These are phyloP conservation scores for Micrasema minimum DNA, from an alignment of 1,140 invertebrate species.

Conservation along the genomic window DNA sequence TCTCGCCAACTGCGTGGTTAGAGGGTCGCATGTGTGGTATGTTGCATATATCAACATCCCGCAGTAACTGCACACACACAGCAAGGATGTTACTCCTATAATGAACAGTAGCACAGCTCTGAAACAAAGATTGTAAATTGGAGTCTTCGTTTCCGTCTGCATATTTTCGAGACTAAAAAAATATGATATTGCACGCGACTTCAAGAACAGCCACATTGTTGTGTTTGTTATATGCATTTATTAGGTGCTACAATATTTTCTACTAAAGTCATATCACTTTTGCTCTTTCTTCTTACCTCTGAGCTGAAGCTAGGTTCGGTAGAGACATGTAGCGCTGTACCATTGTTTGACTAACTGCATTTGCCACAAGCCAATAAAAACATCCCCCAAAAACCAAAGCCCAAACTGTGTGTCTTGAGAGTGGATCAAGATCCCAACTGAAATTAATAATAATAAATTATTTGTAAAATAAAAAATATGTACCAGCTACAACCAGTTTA, in stretches of 20 bases:
- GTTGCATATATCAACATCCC: constrained; percentile 84
- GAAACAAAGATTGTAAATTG: too few species aligned
- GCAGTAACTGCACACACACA: constrained; percentile 72
- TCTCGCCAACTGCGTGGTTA: constrained; percentile 72
- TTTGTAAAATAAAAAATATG: too few species aligned
- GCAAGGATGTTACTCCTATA: constrained; percentile 66
- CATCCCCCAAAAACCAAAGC: constrained; percentile 80
- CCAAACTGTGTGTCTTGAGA: constrained; percentile 81
- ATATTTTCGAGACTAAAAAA: too few species aligned
- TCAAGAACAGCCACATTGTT: too few species aligned
- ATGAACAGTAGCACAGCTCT: constrained; percentile 79
- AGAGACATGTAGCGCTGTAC: constrained; percentile 80
- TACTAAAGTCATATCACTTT: too few species aligned
- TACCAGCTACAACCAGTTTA: too few species aligned
- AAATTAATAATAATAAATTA: too few species aligned
- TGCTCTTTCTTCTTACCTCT: constrained; percentile 71
- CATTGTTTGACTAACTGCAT: constrained; percentile 87
- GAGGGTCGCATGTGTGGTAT: constrained; percentile 86
- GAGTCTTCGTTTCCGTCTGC: too few species aligned
- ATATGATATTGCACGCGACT: too few species aligned
- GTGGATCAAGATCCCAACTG: constrained; percentile 76
- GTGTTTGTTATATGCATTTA: neutral
- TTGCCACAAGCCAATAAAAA: constrained; percentile 83
- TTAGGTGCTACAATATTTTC: too few species aligned
- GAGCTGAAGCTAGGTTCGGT: constrained; percentile 74